These are phyloP conservation scores for Hyposoter dolosus DNA, from an alignment of 2,888 invertebrate genomes.

Conservation along the genomic window DNA sequence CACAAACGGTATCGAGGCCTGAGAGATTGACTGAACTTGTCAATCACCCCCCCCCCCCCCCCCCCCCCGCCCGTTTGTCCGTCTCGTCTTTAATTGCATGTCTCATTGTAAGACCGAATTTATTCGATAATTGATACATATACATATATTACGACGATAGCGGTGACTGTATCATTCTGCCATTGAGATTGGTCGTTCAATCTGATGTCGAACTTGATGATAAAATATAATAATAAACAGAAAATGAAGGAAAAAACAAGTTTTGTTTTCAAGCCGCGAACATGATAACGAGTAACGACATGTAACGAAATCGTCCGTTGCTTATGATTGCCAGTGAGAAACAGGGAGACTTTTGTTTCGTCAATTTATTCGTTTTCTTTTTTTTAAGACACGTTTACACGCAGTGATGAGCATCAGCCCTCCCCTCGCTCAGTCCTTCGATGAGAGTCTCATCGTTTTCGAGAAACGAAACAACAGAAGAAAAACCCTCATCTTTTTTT, in stretches of 20 bases:
- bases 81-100: constrained; percentile 66
- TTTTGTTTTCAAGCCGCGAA: constrained; percentile 10
- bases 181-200: constrained; percentile 70
- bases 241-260: constrained; percentile 36
- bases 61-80: constrained; percentile 17
- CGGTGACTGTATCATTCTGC: constrained; percentile 71
- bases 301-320: constrained; percentile 11
- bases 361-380: constrained; percentile 24
- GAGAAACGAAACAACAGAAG: constrained; percentile 43
- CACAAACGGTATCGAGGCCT: constrained; percentile 36
- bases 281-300: background rate
- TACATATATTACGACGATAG: constrained; percentile 60
- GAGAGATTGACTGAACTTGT: constrained; percentile 6
- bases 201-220: constrained; percentile 68
- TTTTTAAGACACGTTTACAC: constrained; percentile 36
- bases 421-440: constrained; percentile 49
- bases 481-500: constrained; percentile 63
- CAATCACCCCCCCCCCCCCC: constrained; percentile 1
- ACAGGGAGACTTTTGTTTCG: constrained; percentile 15
- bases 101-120: constrained; percentile 64
- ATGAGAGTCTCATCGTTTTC: constrained; percentile 66
- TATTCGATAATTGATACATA: constrained; percentile 67
- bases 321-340: constrained; percentile 11
- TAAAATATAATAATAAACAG: constrained; percentile 56
- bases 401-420: constrained; percentile 11